phyloP scores from a whole-genome alignment of 2,113 vertebrate species.

The human (Homo sapiens) region GRCh38 chr3:140581501-140582000 shows the following conservation, averaged over 20 bases:
- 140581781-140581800: background rate
- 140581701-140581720: background rate
- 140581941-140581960: background rate
- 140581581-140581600: background rate
- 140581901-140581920: background rate
- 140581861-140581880: background rate
- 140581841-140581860: background rate
- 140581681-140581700: background rate
- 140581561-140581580: background rate
- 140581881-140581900: background rate
- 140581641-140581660: background rate
- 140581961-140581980: background rate
- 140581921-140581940: background rate
- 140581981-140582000: background rate
- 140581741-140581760: background rate
- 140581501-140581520: background rate
- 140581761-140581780: too few species aligned
- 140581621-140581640: background rate
- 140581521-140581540: background rate
- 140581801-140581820: background rate
- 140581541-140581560: background rate
- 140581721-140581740: background rate
- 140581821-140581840: background rate
- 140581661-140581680: background rate
- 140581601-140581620: background rate